Evolutionary conservation across 2,888 invertebrate genomes (phyloP).

Genomic region (Leistus spinibarbis): DNA sequence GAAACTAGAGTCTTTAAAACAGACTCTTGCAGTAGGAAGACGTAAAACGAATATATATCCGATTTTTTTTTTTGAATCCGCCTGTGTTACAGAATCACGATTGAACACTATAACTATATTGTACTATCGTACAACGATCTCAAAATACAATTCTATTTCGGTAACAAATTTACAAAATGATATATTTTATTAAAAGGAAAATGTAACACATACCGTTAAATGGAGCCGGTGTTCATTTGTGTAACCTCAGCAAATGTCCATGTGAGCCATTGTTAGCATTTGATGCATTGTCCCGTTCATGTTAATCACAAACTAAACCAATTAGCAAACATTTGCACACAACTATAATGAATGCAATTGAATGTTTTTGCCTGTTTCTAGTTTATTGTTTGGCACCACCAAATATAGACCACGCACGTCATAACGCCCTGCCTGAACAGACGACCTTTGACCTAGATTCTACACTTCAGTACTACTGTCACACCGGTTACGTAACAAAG

Average conservation of each 20-base stretch:
- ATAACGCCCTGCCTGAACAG: slow-evolving; percentile 87
- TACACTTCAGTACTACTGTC: slow-evolving; percentile 90
- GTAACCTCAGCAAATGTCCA: not conserved
- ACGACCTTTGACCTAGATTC: slow-evolving; percentile 89
- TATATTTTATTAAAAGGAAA: too few relatives aligned
- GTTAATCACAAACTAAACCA: not conserved
- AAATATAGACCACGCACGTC: slow-evolving; percentile 81
- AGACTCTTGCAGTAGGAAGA: too few relatives aligned
- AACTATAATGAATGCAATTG: not conserved
- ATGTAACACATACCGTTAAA: not conserved
- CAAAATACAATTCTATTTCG: too few relatives aligned
- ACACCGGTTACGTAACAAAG: slow-evolving; percentile 90
- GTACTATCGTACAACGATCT: too few relatives aligned
- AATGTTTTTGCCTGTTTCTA: slow-evolving; percentile 50
- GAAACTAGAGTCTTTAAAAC: too few relatives aligned
- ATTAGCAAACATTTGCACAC: not conserved
- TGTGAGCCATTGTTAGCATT: not conserved
- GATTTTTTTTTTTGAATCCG: too few relatives aligned
- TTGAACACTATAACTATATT: too few relatives aligned
- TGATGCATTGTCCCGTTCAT: not conserved
- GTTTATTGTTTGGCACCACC: slow-evolving; percentile 88
- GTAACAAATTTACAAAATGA: too few relatives aligned
- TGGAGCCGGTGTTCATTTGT: too few relatives aligned
- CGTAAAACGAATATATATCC: too few relatives aligned
- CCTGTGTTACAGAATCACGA: too few relatives aligned